Conservation (phyloP, 2,113 vertebrate genomes). For the Myotis yumanensis region DNA sequence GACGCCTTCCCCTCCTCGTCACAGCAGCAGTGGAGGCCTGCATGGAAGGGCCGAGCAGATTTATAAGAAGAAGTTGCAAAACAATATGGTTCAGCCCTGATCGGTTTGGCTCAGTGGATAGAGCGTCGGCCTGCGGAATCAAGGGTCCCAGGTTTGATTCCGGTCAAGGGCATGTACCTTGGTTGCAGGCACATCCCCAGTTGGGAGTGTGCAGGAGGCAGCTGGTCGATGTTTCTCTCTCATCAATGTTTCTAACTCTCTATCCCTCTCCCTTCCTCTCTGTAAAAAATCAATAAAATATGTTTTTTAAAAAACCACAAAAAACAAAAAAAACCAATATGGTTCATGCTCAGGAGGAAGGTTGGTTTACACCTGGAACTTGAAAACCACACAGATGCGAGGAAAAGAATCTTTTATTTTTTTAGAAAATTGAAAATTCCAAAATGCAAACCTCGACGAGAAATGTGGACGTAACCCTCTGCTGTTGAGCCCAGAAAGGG, state of each 20-base stretch:
- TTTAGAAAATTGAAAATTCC: constrained; percentile 46
- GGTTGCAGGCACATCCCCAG: too few relatives aligned
- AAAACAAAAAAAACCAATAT: too few relatives aligned
- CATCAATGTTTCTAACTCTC: too few relatives aligned
- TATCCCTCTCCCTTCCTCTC: too few relatives aligned
- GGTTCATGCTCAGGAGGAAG: not conserved
- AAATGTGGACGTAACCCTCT: constrained; percentile 21
- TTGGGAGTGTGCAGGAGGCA: too few relatives aligned
- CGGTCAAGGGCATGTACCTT: too few relatives aligned
- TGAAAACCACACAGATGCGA: not conserved
- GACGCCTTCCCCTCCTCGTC: constrained; percentile 74
- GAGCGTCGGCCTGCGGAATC: too few relatives aligned
- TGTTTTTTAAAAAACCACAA: too few relatives aligned
- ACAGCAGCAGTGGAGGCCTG: constrained; percentile 63
- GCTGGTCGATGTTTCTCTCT: too few relatives aligned
- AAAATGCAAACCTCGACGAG: constrained; percentile 42
- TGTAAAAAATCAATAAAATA: too few relatives aligned
- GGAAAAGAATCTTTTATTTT: not conserved
- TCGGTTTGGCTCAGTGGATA: too few relatives aligned
- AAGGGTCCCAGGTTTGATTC: too few relatives aligned
- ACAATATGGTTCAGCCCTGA: not conserved
- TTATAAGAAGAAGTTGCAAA: constrained; percentile 11
- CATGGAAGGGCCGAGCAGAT: constrained; percentile 48
- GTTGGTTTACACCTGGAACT: not conserved
- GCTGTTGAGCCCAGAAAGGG: not conserved